Percentiles rank a stretch among this genome's conserved stretches.
phyloP scores from a whole-genome alignment of 2,113 vertebrate genomes.

The Polyodon spathula region DNA sequence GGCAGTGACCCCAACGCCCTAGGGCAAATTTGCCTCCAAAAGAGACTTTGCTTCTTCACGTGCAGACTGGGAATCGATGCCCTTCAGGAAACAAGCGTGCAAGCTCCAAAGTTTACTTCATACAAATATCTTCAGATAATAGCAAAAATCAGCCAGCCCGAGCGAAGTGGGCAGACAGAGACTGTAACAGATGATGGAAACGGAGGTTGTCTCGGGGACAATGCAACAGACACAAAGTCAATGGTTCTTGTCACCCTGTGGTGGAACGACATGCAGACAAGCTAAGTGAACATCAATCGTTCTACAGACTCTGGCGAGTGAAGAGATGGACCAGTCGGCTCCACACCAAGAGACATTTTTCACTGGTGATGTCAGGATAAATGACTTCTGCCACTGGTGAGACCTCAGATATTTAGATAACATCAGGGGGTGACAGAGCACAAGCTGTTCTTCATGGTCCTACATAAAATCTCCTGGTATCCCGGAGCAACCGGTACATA shows the following conservation, averaged over 20 bases:
- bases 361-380: constrained; percentile 54
- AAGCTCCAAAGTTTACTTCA: constrained; percentile 21
- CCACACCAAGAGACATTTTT: constrained; percentile 54
- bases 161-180: constrained; percentile 30
- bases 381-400: constrained; percentile 55
- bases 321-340: constrained; percentile 44
- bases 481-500: constrained; percentile 48
- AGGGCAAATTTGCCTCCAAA: too few species aligned
- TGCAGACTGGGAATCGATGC: constrained; percentile 25
- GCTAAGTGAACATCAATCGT: constrained; percentile 40
- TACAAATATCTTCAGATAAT: constrained; percentile 25
- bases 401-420: constrained; percentile 47
- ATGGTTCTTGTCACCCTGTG: constrained; percentile 36
- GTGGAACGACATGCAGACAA: constrained; percentile 46
- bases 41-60: not conserved
- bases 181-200: constrained; percentile 42
- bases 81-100: constrained; percentile 8
- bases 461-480: constrained; percentile 49
- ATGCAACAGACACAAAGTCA: constrained; percentile 39
- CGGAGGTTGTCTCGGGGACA: constrained; percentile 7
- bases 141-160: constrained; percentile 23
- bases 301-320: constrained; percentile 40
- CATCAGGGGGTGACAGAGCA: constrained; percentile 44
- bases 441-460: constrained; percentile 53
- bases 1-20: too few species aligned